Evolutionary conservation across 2,113 vertebrate genomes (phyloP).

Genomic region (Pao palembangensis): DNA sequence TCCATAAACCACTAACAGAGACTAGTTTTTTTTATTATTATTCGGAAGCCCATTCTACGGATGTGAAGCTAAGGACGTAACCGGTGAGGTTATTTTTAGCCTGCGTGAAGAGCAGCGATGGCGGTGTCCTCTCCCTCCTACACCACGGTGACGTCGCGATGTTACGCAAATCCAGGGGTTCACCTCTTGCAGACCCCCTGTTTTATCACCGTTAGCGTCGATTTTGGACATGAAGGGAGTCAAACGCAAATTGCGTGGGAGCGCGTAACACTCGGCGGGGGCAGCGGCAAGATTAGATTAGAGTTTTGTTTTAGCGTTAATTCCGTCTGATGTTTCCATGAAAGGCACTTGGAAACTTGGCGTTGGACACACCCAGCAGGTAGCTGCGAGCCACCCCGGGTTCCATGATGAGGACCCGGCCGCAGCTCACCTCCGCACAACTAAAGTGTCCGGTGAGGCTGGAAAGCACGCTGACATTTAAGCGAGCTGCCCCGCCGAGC

Average conservation of each 20-base stretch:
- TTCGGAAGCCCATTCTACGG: no score
- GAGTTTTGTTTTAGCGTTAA: constrained; percentile 5
- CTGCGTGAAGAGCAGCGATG: constrained; percentile 49
- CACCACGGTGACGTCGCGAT: constrained; percentile 54
- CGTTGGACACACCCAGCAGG: constrained; percentile 34
- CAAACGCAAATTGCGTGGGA: not conserved
- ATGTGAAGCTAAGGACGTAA: constrained; percentile 41
- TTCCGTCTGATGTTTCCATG: not conserved
- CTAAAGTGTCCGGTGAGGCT: not conserved
- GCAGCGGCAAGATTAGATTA: not conserved
- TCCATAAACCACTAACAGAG: no score
- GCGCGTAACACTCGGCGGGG: not conserved
- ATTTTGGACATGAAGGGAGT: not conserved
- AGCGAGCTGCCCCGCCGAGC: not conserved
- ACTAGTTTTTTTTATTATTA: no score
- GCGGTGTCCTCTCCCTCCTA: constrained; percentile 52
- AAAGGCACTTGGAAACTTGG: constrained; percentile 29
- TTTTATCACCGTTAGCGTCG: constrained; percentile 9
- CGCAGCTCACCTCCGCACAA: not conserved
- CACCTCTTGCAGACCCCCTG: constrained; percentile 55
- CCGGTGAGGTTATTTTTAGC: constrained; percentile 62
- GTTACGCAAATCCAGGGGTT: constrained; percentile 72
- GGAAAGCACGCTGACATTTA: not conserved
- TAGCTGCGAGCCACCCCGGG: not conserved
- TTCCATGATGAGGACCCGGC: constrained; percentile 15